phyloP scores from a whole-genome alignment of 2,797 vertebrate species.

The Synanceia verrucosa region DNA sequence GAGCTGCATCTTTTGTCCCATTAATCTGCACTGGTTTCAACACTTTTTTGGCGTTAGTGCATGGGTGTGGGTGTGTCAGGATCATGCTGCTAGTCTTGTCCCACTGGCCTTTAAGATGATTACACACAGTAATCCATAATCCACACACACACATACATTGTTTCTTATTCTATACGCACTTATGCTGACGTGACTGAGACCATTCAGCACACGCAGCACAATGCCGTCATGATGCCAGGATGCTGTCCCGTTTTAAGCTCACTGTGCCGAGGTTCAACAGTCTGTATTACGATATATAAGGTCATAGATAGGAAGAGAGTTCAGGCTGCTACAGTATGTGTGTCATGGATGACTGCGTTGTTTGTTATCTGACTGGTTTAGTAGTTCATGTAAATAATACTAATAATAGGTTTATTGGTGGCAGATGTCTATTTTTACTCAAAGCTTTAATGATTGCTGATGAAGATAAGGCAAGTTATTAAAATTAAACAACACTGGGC shows the following conservation, averaged over 20 bases:
- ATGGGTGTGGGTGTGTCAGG: not conserved
- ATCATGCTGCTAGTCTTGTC: slow-evolving; percentile 17
- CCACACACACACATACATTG: slow-evolving; percentile 27
- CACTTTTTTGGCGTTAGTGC: not conserved
- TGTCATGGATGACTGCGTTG: not conserved
- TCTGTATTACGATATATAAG: not conserved
- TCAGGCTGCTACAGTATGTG: not conserved
- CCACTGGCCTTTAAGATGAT: slow-evolving; percentile 58
- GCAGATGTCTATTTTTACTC: slow-evolving; percentile 24
- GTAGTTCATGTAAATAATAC: too few relatives aligned
- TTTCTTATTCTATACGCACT: slow-evolving; percentile 1
- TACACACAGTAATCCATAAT: slow-evolving; percentile 68
- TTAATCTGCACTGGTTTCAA: not conserved
- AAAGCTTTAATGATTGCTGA: slow-evolving; percentile 27
- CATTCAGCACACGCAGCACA: not conserved
- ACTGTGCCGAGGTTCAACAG: too few relatives aligned
- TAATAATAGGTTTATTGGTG: slow-evolving; percentile 9
- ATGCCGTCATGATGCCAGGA: not conserved
- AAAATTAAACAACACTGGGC: not conserved
- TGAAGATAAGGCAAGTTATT: slow-evolving; percentile 7
- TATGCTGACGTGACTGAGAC: not conserved
- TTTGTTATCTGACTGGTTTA: slow-evolving; percentile 16
- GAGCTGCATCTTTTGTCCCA: not conserved
- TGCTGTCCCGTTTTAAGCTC: not conserved
- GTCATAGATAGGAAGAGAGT: not conserved